Conservation (phyloP, 2,888 invertebrate genomes). For the Sphinx pinastri region DNA sequence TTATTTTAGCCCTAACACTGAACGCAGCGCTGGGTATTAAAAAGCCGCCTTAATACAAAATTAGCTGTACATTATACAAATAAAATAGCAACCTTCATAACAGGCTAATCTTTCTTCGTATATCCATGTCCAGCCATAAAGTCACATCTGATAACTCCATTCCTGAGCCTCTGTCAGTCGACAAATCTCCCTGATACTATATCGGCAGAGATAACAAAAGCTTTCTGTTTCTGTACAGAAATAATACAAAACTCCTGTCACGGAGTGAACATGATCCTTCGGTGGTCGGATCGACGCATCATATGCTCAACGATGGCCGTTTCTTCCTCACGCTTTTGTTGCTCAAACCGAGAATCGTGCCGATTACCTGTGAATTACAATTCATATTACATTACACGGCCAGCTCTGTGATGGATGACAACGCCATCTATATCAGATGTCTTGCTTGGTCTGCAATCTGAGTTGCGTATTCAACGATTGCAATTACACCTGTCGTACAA, state of each 20-base stretch:
- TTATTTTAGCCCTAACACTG: slow-evolving; percentile 4
- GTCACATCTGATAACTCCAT: slow-evolving; percentile 47
- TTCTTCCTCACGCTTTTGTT: slow-evolving; percentile 91
- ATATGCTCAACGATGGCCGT: slow-evolving; percentile 91
- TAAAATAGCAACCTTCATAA: slow-evolving; percentile 27
- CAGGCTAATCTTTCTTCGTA: slow-evolving; percentile 38
- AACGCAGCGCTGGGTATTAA: slow-evolving; percentile 28
- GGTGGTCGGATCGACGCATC: slow-evolving; percentile 58
- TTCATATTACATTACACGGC: slow-evolving; percentile 25
- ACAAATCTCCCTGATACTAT: slow-evolving; percentile 56
- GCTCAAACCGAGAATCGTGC: slow-evolving; percentile 90
- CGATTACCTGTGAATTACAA: slow-evolving; percentile 80
- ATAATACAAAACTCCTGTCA: slow-evolving; percentile 73
- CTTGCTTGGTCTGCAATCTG: slow-evolving; percentile 22
- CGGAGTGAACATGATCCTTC: slow-evolving; percentile 68
- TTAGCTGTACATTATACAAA: slow-evolving; percentile 28
- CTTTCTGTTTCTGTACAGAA: slow-evolving; percentile 63
- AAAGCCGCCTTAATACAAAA: slow-evolving; percentile 30
- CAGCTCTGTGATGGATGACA: slow-evolving; percentile 14
- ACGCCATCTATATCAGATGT: slow-evolving; percentile 15
- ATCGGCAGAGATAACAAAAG: slow-evolving; percentile 60
- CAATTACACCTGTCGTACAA: slow-evolving; percentile 17
- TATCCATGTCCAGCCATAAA: slow-evolving; percentile 46
- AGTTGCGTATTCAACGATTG: slow-evolving; percentile 22
- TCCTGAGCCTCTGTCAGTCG: slow-evolving; percentile 46